Base-by-base conservation (phyloP, 2,113 vertebrate genomes). In the Gorilla gorilla region DNA sequence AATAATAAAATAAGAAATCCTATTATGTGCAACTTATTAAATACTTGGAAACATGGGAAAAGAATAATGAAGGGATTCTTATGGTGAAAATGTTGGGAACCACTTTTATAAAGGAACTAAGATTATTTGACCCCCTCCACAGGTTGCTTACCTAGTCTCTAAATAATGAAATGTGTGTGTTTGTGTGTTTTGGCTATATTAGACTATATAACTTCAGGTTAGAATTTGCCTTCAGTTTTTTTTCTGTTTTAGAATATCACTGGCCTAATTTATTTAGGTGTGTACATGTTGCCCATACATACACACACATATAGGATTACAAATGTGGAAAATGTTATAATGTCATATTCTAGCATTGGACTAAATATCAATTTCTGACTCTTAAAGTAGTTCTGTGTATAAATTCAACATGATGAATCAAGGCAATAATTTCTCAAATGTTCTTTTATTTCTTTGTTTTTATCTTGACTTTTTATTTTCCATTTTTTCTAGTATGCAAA, bases 371-470 rank as follows among this genome's bases (percentile, higher is more conserved):
- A 45, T 94, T 87, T 97, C 81, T 88, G 64, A 93, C 40, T 90
- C 78, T 81, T 76, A 96, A 93, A 88, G 52, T 96, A 85, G 40
- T 96, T 97, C 72, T 95, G 80, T 96, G 38, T 95, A 72, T 95
- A 73, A 97, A 97, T n/a, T 97, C 55, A 84, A 82, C 6, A 86
- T 97, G 57, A 91, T 90, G 45, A 89, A 64, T 94, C 79, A 95
- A 96, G 93, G 94, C 95, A 98, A 94, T 97, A 95, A 96, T 92
- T 95, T 97, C 52, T 96, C 85, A 64, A 83, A 89, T 97, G 50
- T 93, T 93, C 13, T 90, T 92, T 96, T 96, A 48, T 89, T 93
- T 57, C 52, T 93, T 96, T 96, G 32, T 75, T 81, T 97, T 93
- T 89, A 82, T 92, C 45, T 95, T 89, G 52, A 52, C 92, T 93